Evolutionary conservation across 2,888 invertebrate species (phyloP).

Genomic region (Andrena chrysosceles): DNA sequence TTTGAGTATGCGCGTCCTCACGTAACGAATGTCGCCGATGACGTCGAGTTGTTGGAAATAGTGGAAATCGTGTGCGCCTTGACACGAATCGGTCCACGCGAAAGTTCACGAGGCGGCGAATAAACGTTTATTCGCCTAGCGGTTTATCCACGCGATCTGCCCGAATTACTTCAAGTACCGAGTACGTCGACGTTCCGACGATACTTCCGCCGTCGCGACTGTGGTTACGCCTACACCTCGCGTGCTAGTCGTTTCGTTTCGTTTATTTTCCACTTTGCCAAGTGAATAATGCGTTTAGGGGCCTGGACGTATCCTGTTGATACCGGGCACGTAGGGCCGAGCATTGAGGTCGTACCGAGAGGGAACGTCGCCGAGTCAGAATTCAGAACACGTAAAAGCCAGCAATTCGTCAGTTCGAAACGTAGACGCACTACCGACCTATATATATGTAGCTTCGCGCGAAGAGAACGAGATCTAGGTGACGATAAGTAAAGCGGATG

Average conservation of each 20-base stretch:
- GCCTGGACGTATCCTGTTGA: constrained; percentile 66
- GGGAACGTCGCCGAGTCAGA: constrained; percentile 8
- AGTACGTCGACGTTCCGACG: constrained; percentile 20
- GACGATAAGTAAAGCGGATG: neutral
- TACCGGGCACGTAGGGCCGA: constrained; percentile 8
- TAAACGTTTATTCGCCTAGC: neutral
- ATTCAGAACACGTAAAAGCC: neutral
- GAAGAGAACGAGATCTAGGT: neutral
- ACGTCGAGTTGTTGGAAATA: neutral
- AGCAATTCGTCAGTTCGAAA: neutral
- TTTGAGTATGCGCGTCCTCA: neutral
- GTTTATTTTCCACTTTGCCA: constrained; percentile 67
- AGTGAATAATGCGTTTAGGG: constrained; percentile 66
- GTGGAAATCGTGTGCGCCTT: constrained; percentile 49
- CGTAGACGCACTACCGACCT: neutral
- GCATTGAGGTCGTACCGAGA: constrained; percentile 35
- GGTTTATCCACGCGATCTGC: neutral
- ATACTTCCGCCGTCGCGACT: constrained; percentile 17
- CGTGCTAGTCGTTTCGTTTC: neutral
- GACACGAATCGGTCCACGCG: constrained; percentile 49
- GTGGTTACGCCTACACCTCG: neutral
- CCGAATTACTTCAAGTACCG: constrained; percentile 21
- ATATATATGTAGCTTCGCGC: neutral
- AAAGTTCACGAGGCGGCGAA: constrained; percentile 8
- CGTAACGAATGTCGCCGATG: neutral